Evolutionary conservation across 35 echinoderm and acorn worm genomes (phyloP), one percentile per base, ranked within the genome.

Genomic region (Apostichopus californicus): DNA sequence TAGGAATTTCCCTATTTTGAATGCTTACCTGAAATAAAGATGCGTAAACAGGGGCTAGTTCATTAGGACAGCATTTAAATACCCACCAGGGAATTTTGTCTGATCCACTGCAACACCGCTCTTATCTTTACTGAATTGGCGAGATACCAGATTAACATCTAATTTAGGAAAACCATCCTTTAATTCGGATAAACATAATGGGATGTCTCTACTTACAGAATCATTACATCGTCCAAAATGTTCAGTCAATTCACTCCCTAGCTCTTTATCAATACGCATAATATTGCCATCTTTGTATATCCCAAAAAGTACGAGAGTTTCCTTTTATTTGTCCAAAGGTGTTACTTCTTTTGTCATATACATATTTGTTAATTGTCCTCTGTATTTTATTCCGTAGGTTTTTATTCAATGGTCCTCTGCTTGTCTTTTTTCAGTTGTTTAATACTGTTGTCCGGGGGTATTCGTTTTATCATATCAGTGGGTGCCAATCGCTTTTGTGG

Each of bases 371-470:
- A 9, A 83, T 83, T 54, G 54, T 55, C 15, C 80, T 83, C 56
- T 83, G 80, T 54, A 83, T 83, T 54, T 57, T 54, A 83, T 56
- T 83, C 54, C 52, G 34, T 56, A 55, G 34, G 17, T 9, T 83
- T 83, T 13, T 57, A 21, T 83, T 83, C 80, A 56, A 83, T 83
- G 80, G 80, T 54, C 54, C 3, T 12, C 54, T 83, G 52, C 56
- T 83, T 83, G n/a, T 83, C 80, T 54, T 54, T 83, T 55, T 83
- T 52, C 46, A 83, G 80, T 21, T 73, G 70, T 15, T 73, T 73
- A 73, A 73, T 73, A 12, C 68, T 56, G 15, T 14, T 57, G 18
- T 60, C 73, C 61, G 20, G 22, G 5, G 22, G 26, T 4, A 73
- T 9, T 77, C 55, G 1, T n/a, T 25, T 73, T 65, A 73, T 71